Evolutionary conservation across 2,113 vertebrate genomes (phyloP), one percentile per base, ranked within the genome.

Genomic region (Calidris pugnax): DNA sequence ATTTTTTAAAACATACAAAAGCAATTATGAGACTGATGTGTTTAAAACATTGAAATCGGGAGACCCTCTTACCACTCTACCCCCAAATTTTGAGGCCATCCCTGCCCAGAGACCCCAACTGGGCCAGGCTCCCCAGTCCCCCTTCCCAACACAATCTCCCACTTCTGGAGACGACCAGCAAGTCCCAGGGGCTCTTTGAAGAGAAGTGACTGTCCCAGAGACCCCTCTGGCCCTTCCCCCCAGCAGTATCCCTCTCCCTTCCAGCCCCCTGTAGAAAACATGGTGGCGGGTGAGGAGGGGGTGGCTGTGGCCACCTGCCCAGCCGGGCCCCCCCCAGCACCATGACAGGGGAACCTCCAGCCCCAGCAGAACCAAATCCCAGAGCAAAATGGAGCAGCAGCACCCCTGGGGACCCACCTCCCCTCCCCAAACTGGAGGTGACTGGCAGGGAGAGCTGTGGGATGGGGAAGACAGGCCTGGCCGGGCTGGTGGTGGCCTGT

Each of bases 211-310:
- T 2, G 18, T 71, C 17, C 6, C 37, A 64, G 33, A 45, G 19
- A 27, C 15, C 8, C 27, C 11, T 41, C 83, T 45, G 37, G 17
- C 18, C 72, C 21, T 39, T 28, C 23, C 33, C 11, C 26, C 26
- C 51, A 77, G 56, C 51, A 90, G 53, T 2, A 3, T 10, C 24
- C 32, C 32, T 56, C 3, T 2, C n/a, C 1, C 4, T 28, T 24
- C 11, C 35, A 3, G 68, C 16, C 16, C 35, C 4, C 28, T 1
- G 11, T 12, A 37, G 48, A 22, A 59, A 41, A 4, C 12, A 11
- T 0, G 24, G 79, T 2, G 1, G 51, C 0, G 0, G 30, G 14
- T 27, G 9, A 19, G 3, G 32, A n/a, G 7, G 6, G 9, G 5
- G 28, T 3, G 19, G 51, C 33, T 71, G 43, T 10, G 24, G 30